Evolutionary conservation across 1,140 invertebrate species (phyloP).

Genomic region (Eueides isabella): DNA sequence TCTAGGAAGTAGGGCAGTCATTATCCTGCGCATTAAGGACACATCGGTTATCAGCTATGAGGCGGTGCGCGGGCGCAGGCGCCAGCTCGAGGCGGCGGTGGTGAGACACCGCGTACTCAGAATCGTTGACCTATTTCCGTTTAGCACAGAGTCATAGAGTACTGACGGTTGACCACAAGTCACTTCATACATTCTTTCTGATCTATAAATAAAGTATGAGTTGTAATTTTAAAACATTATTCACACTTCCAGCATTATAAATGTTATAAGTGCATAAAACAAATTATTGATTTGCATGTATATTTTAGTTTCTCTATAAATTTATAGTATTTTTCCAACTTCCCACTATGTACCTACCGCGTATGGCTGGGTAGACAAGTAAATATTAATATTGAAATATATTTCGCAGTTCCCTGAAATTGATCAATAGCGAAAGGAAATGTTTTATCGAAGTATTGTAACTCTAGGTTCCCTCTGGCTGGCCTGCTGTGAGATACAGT

Average conservation of each 20-base stretch:
- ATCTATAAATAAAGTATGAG: conserved; percentile 9
- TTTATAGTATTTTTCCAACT: too few species aligned
- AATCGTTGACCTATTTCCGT: conserved; percentile 17
- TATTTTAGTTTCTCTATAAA: too few species aligned
- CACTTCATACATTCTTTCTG: not conserved
- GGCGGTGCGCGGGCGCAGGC: conserved; percentile 6
- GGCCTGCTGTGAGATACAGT: too few species aligned
- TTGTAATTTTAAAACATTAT: not conserved
- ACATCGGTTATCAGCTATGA: conserved; percentile 8
- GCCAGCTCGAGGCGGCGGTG: conserved; percentile 3
- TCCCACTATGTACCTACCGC: too few species aligned
- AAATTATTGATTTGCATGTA: not conserved
- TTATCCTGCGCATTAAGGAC: conserved; percentile 27
- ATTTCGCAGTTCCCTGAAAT: too few species aligned
- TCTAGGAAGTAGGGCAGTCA: not conserved
- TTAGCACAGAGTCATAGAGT: not conserved
- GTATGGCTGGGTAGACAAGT: not conserved
- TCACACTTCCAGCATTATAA: not conserved
- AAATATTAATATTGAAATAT: too few species aligned
- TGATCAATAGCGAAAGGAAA: too few species aligned
- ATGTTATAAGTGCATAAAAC: not conserved
- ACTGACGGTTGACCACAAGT: conserved; percentile 14
- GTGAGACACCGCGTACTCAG: conserved; percentile 16
- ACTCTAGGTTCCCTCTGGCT: too few species aligned
- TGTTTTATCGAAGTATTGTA: too few species aligned